Evolutionary conservation across 2,888 invertebrate genomes (phyloP).

Genomic region (Harpalus rubripes): DNA sequence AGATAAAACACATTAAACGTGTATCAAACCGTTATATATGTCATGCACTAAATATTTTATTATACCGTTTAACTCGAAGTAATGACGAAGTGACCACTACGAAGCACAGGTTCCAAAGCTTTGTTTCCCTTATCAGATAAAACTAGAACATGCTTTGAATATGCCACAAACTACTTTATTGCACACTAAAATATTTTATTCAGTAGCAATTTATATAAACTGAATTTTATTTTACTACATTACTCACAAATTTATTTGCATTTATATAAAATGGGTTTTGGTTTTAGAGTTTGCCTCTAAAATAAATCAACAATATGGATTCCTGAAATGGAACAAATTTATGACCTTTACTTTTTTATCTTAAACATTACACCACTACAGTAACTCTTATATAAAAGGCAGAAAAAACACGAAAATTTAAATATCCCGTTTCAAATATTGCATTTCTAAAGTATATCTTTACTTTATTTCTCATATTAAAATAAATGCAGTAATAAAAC

Average conservation of each 20-base stretch:
- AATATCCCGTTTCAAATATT: no score
- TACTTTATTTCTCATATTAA: no score
- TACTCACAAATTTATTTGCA: neutral
- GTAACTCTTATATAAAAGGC: no score
- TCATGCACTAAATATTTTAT: conserved; percentile 38
- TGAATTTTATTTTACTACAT: neutral
- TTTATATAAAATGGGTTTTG: neutral
- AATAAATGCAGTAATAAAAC: neutral
- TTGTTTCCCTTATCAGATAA: neutral
- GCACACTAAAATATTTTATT: neutral
- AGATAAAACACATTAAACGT: conserved; percentile 39
- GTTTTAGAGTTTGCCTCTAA: no score
- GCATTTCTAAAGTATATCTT: no score
- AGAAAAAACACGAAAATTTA: no score
- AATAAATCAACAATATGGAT: no score
- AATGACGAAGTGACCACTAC: neutral
- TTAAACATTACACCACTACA: no score
- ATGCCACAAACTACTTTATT: neutral
- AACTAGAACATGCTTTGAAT: neutral
- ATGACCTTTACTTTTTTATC: no score
- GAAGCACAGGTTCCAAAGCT: neutral
- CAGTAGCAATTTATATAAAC: neutral
- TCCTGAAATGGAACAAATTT: no score
- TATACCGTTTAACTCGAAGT: conserved; percentile 15
- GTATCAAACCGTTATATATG: conserved; percentile 14